Conservation (phyloP, 2,888 invertebrate genomes). For the Amblyjoppa fuscipennis region DNA sequence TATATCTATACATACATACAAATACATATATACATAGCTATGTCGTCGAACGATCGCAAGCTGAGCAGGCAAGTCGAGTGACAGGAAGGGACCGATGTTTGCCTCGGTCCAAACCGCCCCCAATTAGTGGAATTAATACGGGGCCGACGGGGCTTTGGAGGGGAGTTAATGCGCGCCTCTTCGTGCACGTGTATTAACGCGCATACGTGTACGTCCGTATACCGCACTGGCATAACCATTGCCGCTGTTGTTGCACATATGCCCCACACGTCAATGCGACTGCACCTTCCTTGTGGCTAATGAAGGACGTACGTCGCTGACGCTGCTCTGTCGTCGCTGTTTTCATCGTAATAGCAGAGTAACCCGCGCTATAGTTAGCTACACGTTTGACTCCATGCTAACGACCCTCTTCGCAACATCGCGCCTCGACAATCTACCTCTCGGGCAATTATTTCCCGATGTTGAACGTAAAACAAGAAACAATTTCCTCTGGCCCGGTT, state of each 20-base stretch:
- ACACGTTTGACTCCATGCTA: slow-evolving; percentile 15
- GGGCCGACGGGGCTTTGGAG: slow-evolving; percentile 77
- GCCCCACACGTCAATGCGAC: slow-evolving; percentile 74
- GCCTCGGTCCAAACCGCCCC: slow-evolving; percentile 82
- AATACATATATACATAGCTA: slow-evolving; percentile 25
- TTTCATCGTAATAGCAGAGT: slow-evolving; percentile 30
- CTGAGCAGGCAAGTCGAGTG: slow-evolving; percentile 68
- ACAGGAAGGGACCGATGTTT: slow-evolving; percentile 78
- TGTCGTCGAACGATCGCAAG: slow-evolving; percentile 59
- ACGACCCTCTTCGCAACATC: slow-evolving; percentile 26
- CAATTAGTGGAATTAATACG: slow-evolving; percentile 84
- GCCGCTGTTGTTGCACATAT: slow-evolving; percentile 50
- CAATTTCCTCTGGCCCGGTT: too few relatives aligned
- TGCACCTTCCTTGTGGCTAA: slow-evolving; percentile 82
- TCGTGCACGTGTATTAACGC: slow-evolving; percentile 55
- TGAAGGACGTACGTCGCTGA: slow-evolving; percentile 76
- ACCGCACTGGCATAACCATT: slow-evolving; percentile 39
- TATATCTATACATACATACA: slow-evolving; percentile 15
- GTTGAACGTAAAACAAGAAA: too few relatives aligned
- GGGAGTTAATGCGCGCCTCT: slow-evolving; percentile 80
- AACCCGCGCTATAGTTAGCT: slow-evolving; percentile 22
- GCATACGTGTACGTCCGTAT: slow-evolving; percentile 73
- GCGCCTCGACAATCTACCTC: background rate
- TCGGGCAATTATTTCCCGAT: too few relatives aligned
- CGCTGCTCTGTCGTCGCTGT: slow-evolving; percentile 23